Evolutionary conservation across 2,888 invertebrate genomes (phyloP).

Genomic region (Patella caerulea): DNA sequence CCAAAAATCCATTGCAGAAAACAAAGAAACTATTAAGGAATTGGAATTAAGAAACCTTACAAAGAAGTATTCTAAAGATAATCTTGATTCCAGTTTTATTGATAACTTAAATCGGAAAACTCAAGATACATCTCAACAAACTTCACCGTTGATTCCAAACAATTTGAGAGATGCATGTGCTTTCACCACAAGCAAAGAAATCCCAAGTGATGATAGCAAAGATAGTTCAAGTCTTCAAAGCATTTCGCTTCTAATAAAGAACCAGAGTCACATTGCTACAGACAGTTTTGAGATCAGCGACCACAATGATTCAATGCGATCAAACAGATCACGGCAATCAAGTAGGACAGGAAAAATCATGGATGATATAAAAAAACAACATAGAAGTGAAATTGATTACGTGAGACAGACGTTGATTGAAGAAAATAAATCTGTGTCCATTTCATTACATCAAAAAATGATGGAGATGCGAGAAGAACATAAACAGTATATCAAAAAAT

Average conservation of each 20-base stretch:
- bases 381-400: background rate
- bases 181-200: background rate
- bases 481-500: constrained; percentile 58
- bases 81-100: background rate
- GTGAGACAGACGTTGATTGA: constrained; percentile 5
- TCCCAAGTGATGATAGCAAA: background rate
- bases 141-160: background rate
- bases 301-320: background rate
- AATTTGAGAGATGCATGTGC: background rate
- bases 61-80: background rate
- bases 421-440: constrained; percentile 7
- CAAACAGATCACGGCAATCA: background rate
- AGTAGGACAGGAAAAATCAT: background rate
- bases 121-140: background rate
- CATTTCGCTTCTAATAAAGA: background rate
- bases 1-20: constrained; percentile 40
- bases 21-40: constrained; percentile 48
- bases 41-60: constrained; percentile 42
- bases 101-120: background rate
- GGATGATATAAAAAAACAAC: background rate
- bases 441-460: constrained; percentile 27
- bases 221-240: background rate
- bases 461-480: constrained; percentile 54
- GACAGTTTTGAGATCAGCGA: constrained; percentile 4
- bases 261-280: background rate